These are phyloP conservation scores for Ophonus ardosiacus DNA, from an alignment of 2,888 invertebrate species.

Conservation along the genomic window DNA sequence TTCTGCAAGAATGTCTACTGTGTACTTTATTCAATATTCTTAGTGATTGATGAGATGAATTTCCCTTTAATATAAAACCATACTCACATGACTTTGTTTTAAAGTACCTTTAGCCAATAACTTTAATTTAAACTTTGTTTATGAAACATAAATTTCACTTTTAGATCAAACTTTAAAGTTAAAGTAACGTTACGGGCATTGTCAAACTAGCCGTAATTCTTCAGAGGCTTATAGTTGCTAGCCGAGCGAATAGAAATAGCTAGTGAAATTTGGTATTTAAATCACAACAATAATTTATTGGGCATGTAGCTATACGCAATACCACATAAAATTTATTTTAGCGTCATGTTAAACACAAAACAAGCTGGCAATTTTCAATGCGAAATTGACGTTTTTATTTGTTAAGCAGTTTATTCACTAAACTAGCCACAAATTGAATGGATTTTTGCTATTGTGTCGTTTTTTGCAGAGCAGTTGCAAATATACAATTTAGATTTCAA, in stretches of 20 bases:
- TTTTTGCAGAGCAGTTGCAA: conserved; percentile 25
- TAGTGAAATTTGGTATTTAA: conserved; percentile 38
- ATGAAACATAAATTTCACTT: too few species aligned
- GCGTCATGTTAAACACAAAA: conserved; percentile 40
- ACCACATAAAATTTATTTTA: conserved; percentile 38
- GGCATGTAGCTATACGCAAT: conserved; percentile 28
- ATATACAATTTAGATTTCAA: conserved; percentile 26
- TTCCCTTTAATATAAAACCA: too few species aligned
- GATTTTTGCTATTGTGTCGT: conserved; percentile 27
- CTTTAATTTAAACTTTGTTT: too few species aligned
- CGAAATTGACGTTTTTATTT: conserved; percentile 24
- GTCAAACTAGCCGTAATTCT: too few species aligned
- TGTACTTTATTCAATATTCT: too few species aligned
- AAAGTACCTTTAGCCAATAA: too few species aligned
- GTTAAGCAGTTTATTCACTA: conserved; percentile 40
- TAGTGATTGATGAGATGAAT: too few species aligned
- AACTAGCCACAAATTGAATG: conserved; percentile 43
- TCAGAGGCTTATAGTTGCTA: background rate
- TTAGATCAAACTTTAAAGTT: too few species aligned
- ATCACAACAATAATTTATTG: conserved; percentile 42
- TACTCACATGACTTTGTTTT: too few species aligned
- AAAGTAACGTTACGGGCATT: too few species aligned
- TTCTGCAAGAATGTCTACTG: too few species aligned
- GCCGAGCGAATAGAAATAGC: background rate
- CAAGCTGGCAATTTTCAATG: conserved; percentile 39